Evolutionary conservation across 2,797 vertebrate genomes (phyloP).

Genomic region (Lagodon rhomboides): DNA sequence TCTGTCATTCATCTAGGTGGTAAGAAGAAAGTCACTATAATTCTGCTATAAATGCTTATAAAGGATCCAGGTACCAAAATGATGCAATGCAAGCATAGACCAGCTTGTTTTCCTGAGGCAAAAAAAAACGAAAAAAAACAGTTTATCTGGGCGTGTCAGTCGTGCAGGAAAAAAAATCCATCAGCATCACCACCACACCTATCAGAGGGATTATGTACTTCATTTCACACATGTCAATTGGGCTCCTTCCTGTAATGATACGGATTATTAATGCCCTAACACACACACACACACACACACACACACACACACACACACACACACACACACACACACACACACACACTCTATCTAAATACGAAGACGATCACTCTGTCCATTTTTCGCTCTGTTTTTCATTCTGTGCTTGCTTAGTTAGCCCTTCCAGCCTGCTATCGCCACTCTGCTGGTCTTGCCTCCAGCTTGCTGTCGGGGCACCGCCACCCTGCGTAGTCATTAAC

Average conservation of each 20-base stretch:
- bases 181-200: constrained; percentile 25
- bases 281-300: neutral
- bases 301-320: constrained; percentile 4
- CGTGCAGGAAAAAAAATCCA: neutral
- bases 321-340: constrained; percentile 14
- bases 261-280: constrained; percentile 25
- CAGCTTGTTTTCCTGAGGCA: constrained; percentile 1
- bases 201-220: constrained; percentile 40
- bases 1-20: neutral
- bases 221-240: constrained; percentile 45
- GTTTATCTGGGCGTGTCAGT: neutral
- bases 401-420: constrained; percentile 27
- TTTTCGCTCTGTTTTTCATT: constrained; percentile 30
- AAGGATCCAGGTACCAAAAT: neutral
- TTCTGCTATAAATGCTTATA: neutral
- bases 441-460: constrained; percentile 42
- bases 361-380: neutral
- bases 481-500: constrained; percentile 49
- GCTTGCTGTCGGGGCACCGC: constrained; percentile 30
- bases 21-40: neutral
- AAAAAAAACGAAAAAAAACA: neutral
- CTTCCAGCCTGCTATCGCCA: constrained; percentile 27
- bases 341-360: neutral
- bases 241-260: constrained; percentile 18
- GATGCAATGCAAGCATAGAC: neutral